phyloP scores from a whole-genome alignment of 1,140 invertebrate species.

The Caenorhabditis tropicalis region DNA sequence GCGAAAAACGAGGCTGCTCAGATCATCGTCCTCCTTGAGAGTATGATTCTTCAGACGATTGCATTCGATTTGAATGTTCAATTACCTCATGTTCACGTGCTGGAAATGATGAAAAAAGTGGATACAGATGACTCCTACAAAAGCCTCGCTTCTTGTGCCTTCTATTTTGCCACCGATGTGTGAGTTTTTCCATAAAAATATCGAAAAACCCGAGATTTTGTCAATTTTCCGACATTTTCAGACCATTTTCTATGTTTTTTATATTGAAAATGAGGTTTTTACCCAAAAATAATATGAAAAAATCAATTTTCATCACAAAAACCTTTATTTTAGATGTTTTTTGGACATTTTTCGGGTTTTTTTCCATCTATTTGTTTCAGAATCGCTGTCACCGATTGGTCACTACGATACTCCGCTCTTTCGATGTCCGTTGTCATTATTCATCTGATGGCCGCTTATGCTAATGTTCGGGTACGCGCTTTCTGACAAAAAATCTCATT shows the following conservation, averaged over 20 bases:
- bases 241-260: no score
- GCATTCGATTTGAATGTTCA: conserved; percentile 13
- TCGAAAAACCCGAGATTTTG: no score
- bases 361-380: no score
- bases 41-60: conserved; percentile 30
- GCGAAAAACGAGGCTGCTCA: conserved; percentile 3
- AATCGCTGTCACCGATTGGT: conserved; percentile 21
- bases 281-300: no score
- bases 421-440: conserved; percentile 1
- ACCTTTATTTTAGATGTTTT: no score
- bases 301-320: no score
- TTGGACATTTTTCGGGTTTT: no score
- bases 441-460: not conserved
- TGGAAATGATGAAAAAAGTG: conserved; percentile 9
- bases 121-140: not conserved
- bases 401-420: not conserved
- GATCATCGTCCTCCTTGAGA: conserved; percentile 23
- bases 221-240: no score
- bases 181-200: not conserved
- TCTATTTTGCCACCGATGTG: conserved; percentile 19
- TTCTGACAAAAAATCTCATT: not conserved
- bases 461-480: not conserved
- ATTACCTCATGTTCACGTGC: not conserved
- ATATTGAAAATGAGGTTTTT: no score
- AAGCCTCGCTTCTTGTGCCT: not conserved